Evolutionary conservation across 2,888 invertebrate species (phyloP), one percentile per base, ranked within the genome.

Genomic region (Tricholauxania praeusta): DNA sequence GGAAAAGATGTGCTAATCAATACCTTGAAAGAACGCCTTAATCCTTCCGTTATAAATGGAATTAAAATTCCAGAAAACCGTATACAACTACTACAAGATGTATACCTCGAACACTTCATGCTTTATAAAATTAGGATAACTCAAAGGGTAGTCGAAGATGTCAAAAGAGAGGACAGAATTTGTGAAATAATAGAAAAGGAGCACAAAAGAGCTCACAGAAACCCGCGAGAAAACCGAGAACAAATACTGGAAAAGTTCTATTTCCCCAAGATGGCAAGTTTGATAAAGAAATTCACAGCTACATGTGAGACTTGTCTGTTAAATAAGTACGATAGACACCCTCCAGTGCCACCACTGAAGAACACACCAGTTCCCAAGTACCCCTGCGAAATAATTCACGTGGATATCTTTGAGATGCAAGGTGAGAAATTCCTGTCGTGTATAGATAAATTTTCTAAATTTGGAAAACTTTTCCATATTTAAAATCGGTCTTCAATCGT

Each of bases 141-240:
- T 39, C 63, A 64, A 28, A 39, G 39, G 39, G 12, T 47, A 47
- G 63, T 64, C n/a, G 63, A 65, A 22, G 65, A 65, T 52, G 17
- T 65, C 7, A 52, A 15, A 3, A 6, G 10, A 52, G 19, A 17
- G 15, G 65, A 62, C 2, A 47, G 32, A 17, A 14, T 65, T 15
- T 52, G 51, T 22, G 28, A 12, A 28, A 65, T 65, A 2, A 51
- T 51, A 52, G 49, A 51, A 32, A n/a, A 5, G 4, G 65, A 51
- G 15, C 65, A 65, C 28, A 52, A 51, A 22, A 22, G 28, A 1
- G 52, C 51, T 5, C 52, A 65, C 28, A 19, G 65, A 3, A 52
- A 52, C 5, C 2, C 52, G 3, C 14, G 8, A 15, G 65, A 52
- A 28, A 65, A 51, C 14, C 19, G 15, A 5, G 17, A 19, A 28